Evolutionary conservation across 2,113 vertebrate species (phyloP), one percentile per base, ranked within the genome.

Genomic region (Spilogale gracilis): DNA sequence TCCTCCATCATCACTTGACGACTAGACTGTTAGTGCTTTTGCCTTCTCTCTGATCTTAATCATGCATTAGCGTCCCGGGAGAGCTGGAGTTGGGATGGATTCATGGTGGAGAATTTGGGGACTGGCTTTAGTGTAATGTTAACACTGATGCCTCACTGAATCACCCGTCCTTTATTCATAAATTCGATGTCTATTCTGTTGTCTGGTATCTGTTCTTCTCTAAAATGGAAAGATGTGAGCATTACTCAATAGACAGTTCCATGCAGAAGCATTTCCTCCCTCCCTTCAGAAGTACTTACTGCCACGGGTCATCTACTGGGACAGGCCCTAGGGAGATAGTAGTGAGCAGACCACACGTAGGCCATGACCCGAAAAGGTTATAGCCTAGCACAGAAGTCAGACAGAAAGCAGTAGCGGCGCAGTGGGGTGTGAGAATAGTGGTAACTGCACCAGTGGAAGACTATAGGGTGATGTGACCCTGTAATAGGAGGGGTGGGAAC

Each of bases 161-260:
- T 74, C 48, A 32, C n/a, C 21, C 48, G 52, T 32, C 67, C 82
- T 92, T 92, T 78, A 63, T 50, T 73, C 80, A 78, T 30, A 43
- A 65, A 81, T 65, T 48, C 23, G 30, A 11, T 78, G 43, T 83
- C 85, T 67, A 5, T 78, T 79, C 61, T 67, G 0, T 25, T 45
- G 21, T 87, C 76, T 85, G 82, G 1, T 30, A 38, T 67, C 65
- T 79, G 48, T 54, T 93, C 56, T 76, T 87, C 95, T 74, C 73
- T 76, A 73, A 67, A 91, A 86, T 86, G 91, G 25, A 63, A 67
- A 84, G 58, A 32, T 78, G 20, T 9, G 38, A 14, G 21, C 38
- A 9, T 61, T 65, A 54, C 30, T 84, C 20, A 71, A 43, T 65
- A 7, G 11, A 50, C 2, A 9, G 79, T 25, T 82, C 56, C 23